phyloP scores from a whole-genome alignment of 2,113 vertebrate species.

The Emydura subglobosa region DNA sequence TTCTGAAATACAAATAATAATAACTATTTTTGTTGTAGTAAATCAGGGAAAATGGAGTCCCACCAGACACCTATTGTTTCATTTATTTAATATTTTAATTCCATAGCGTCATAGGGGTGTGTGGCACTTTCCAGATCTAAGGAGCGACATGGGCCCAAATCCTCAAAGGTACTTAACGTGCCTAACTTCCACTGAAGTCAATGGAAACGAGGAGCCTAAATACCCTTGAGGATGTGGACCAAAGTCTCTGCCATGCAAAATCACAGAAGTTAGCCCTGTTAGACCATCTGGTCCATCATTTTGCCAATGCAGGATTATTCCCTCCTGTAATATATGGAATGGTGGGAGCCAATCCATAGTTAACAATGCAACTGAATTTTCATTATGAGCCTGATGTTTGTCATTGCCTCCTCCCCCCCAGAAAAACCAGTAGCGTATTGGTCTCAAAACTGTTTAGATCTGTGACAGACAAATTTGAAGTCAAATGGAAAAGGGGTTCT shows the following conservation, averaged over 20 bases:
- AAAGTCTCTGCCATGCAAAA: constrained; percentile 14
- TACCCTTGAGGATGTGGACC: background rate
- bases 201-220: no score
- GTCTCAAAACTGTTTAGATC: background rate
- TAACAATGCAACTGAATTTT: constrained; percentile 22
- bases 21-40: background rate
- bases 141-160: background rate
- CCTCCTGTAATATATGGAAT: constrained; percentile 6
- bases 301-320: constrained; percentile 6
- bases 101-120: background rate
- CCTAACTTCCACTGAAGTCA: background rate
- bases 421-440: background rate
- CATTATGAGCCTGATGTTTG: constrained; percentile 36
- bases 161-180: background rate
- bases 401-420: background rate
- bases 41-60: background rate
- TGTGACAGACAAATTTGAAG: background rate
- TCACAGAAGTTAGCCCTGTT: constrained; percentile 11
- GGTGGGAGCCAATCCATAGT: background rate
- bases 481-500: background rate
- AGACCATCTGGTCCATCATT: background rate
- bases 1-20: background rate
- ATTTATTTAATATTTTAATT: background rate
- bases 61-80: background rate
- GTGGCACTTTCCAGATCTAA: background rate